Percentiles rank a stretch among this genome's conserved stretches.
Conservation (phyloP, 2,113 vertebrate species). For the Callochromis pleurospilus region DNA sequence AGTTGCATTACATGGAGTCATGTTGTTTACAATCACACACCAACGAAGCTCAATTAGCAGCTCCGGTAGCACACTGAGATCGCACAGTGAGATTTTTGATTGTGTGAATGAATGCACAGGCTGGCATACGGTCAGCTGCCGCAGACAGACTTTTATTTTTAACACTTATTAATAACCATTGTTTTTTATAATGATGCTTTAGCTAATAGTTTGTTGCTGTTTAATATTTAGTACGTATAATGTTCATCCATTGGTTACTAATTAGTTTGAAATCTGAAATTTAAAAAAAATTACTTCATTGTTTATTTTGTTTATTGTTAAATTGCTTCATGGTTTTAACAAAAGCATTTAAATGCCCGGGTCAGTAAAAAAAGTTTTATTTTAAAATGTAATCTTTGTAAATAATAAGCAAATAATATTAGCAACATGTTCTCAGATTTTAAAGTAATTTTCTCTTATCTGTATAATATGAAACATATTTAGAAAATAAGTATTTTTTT, state of each 20-base stretch:
- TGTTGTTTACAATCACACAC: background rate
- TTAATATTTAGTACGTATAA: background rate
- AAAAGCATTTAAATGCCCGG: background rate
- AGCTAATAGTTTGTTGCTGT: background rate
- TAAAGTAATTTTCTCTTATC: background rate
- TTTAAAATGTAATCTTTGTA: background rate
- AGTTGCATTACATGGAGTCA: background rate
- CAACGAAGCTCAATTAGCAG: background rate
- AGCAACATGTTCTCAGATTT: accelerated
- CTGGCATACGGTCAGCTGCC: background rate
- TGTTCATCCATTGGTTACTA: background rate
- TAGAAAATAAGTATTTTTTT: background rate
- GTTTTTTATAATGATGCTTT: background rate
- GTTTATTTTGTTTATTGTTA: background rate
- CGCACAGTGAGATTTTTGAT: background rate
- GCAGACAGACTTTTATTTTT: background rate
- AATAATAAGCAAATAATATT: background rate
- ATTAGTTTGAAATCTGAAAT: background rate
- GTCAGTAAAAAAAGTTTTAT: background rate
- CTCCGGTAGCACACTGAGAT: background rate
- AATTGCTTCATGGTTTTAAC: background rate
- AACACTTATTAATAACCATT: background rate
- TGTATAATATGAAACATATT: background rate
- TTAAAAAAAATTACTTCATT: accelerated
- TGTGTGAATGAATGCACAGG: background rate